Evolutionary conservation across 1,140 invertebrate genomes (phyloP).

Genomic region (Drosophila arizonae): DNA sequence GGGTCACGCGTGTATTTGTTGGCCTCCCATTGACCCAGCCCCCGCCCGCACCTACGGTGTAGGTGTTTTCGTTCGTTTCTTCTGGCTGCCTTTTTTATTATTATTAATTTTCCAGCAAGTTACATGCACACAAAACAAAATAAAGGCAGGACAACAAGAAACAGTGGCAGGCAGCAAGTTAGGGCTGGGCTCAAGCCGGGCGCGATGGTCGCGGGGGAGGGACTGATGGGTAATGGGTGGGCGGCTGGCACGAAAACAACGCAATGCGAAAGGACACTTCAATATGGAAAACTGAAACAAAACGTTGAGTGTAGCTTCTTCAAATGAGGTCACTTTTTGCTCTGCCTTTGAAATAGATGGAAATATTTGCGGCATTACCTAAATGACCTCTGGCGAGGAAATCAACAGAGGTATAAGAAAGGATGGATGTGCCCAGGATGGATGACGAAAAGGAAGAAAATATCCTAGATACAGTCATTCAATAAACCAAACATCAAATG

Average conservation of each 20-base stretch:
- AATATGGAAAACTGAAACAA: conserved; percentile 64
- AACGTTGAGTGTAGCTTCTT: conserved; percentile 42
- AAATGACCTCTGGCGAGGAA: conserved; percentile 31
- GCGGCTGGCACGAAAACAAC: background rate
- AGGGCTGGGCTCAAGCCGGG: background rate
- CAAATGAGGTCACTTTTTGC: conserved; percentile 71
- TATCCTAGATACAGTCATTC: background rate
- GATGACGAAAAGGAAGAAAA: background rate
- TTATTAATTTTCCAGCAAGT: conserved; percentile 81
- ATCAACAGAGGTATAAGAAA: conserved; percentile 26
- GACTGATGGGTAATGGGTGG: too few species aligned
- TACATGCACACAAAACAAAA: conserved; percentile 73
- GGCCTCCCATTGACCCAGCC: conserved; percentile 29
- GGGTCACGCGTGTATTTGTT: conserved; percentile 74
- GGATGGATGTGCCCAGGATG: background rate
- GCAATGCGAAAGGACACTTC: conserved; percentile 63
- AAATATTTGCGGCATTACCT: conserved; percentile 66
- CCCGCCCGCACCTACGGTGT: conserved; percentile 11
- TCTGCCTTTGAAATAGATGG: conserved; percentile 10
- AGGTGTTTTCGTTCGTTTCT: conserved; percentile 57
- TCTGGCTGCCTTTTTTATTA: conserved; percentile 66
- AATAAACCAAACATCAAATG: too few species aligned
- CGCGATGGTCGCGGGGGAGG: background rate
- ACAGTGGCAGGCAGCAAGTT: conserved; percentile 24
- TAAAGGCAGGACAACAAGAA: conserved; percentile 62